phyloP scores from a whole-genome alignment of 2,113 vertebrate species.

The Pangasianodon gigas region DNA sequence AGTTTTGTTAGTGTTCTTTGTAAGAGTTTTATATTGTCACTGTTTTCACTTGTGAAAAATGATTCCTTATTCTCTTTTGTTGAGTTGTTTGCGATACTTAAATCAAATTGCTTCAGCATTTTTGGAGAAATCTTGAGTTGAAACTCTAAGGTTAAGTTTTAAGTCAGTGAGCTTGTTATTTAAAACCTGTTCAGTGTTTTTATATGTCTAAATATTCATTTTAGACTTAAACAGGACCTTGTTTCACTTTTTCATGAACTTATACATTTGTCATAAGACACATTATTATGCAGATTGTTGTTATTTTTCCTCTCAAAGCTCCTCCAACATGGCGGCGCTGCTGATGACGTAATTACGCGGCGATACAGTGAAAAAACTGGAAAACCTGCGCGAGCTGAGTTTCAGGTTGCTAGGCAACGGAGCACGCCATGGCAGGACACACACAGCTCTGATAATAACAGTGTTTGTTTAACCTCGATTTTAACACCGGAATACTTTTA shows the following conservation, averaged over 20 bases:
- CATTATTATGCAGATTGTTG: not conserved
- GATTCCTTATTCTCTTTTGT: not conserved
- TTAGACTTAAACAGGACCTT: not conserved
- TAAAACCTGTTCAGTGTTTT: not conserved
- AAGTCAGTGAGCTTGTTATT: not conserved
- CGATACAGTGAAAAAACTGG: not conserved
- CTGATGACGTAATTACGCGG: not conserved
- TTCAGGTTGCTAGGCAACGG: conserved; percentile 75
- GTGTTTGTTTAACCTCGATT: conserved; percentile 28
- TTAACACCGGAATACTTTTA: conserved; percentile 7
- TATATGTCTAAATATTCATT: not conserved
- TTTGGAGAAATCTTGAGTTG: not conserved
- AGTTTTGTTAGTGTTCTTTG: not conserved
- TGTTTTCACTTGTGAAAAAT: not conserved
- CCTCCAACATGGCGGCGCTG: not conserved
- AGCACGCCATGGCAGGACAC: conserved; percentile 54
- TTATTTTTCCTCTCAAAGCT: too few relatives aligned
- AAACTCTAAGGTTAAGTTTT: too few relatives aligned
- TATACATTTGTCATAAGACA: not conserved
- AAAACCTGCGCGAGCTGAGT: conserved; percentile 14
- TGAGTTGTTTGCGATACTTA: not conserved
- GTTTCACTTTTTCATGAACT: not conserved
- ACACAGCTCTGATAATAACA: not conserved
- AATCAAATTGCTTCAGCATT: not conserved
- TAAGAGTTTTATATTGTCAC: not conserved